Conservation (phyloP, 2,113 vertebrate genomes). For the Labeo rohita region DNA sequence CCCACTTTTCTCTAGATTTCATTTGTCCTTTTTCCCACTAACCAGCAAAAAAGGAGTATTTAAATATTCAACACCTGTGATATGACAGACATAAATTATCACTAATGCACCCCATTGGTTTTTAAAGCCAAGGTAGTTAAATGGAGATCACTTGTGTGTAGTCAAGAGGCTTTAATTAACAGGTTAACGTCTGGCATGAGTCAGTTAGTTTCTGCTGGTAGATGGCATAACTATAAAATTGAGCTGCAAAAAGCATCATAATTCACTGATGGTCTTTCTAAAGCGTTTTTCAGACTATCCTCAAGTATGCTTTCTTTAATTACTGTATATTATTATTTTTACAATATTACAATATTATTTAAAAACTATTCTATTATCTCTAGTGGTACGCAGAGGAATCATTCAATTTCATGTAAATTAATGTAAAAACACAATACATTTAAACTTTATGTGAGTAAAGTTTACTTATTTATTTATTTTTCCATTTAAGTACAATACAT, state of each 20-base stretch:
- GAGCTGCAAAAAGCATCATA: neutral
- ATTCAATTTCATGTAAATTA: too few relatives aligned
- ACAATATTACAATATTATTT: neutral
- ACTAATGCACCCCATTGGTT: neutral
- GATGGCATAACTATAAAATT: neutral
- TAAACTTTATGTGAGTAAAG: too few relatives aligned
- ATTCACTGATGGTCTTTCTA: neutral
- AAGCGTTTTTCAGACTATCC: neutral
- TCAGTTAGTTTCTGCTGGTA: neutral
- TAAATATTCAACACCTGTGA: neutral
- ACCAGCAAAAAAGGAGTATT: neutral
- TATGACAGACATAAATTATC: neutral
- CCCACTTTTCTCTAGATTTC: too few relatives aligned
- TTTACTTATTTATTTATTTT: too few relatives aligned
- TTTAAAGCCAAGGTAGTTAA: neutral
- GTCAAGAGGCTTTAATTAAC: neutral
- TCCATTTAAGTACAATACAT: too few relatives aligned
- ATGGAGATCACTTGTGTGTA: neutral
- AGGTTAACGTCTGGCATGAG: neutral
- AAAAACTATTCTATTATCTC: too few relatives aligned
- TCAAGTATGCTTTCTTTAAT: neutral
- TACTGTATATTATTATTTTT: neutral
- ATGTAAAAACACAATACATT: too few relatives aligned
- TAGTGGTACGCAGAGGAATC: too few relatives aligned
- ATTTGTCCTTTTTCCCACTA: neutral